Evolutionary conservation across 2,797 vertebrate species (phyloP), one percentile per base, ranked within the genome.

Genomic region (Megalops cyprinoides): DNA sequence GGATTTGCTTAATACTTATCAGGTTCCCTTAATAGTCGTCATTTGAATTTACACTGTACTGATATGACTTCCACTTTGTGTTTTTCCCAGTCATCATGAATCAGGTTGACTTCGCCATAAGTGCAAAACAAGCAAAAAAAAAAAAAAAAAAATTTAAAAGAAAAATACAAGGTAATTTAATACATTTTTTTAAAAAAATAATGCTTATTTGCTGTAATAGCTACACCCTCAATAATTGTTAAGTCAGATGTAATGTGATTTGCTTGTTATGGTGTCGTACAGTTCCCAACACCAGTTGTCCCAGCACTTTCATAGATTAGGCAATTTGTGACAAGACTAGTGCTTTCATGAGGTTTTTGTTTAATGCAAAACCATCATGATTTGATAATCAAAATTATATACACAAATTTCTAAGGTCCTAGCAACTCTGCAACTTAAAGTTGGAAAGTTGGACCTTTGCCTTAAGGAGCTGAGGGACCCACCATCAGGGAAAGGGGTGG

Each of bases 71-170:
- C 0, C 8, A 31, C 44, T 79, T 81, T 79, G 28, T 28, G 31
- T 31, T 62, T 10, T 25, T 28, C 25, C 62, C 60, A 12, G 28
- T 62, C 7, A 34, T 62, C 34, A 60, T 62, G 60, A 62, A 14
- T 9, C 10, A 31, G 28, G 7, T 10, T 10, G 28, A 4, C 1
- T 31, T 84, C 23, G 8, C 23, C 12, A 58, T 74, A 9, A 80
- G 31, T 9, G 39, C 37, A 49, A 77, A 81, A 25, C 82, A 80
- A 31, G 82, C 82, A 53, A 81, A 60, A 53, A n/a, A 82, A 73
- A 0, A 76, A 76, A 1, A 42, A 48, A 74, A 77, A 83, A 8
- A 73, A 79, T 31, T 58, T 75, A 1, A 80, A 80, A 48, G 20
- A 80, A 31, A 76, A 79, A 62, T 46, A 77, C 49, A 79, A 67